Evolutionary conservation across 2,113 vertebrate species (phyloP).

Genomic region (Blennius ocellaris): DNA sequence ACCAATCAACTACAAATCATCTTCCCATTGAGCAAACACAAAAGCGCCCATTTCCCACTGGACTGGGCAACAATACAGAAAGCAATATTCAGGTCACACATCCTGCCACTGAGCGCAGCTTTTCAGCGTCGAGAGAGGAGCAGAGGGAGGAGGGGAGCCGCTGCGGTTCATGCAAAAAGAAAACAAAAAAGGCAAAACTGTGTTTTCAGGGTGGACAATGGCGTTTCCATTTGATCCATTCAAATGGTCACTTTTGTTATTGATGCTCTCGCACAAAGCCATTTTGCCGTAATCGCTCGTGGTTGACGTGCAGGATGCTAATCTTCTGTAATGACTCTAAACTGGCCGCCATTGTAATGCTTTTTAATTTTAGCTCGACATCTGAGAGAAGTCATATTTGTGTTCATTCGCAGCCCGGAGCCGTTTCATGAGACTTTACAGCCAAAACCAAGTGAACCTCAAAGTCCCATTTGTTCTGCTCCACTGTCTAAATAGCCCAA

Average conservation of each 20-base stretch:
- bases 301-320: not conserved
- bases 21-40: constrained; percentile 68
- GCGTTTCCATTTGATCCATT: constrained; percentile 14
- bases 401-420: not conserved
- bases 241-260: not conserved
- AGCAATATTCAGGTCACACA: constrained; percentile 71
- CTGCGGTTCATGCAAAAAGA: too few relatives aligned
- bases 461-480: not conserved
- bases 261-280: not conserved
- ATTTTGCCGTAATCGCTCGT: not conserved
- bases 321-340: not conserved
- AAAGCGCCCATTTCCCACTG: constrained; percentile 66
- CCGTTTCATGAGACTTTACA: not conserved
- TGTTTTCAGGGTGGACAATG: constrained; percentile 20
- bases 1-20: constrained; percentile 67
- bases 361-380: not conserved
- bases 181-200: too few relatives aligned
- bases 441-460: not conserved
- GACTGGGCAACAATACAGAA: constrained; percentile 62
- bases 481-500: not conserved
- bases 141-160: not conserved
- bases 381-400: not conserved
- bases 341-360: not conserved
- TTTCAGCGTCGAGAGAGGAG: not conserved
- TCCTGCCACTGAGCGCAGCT: constrained; percentile 26